Percentiles rank a stretch among this genome's conserved stretches.
phyloP scores from a whole-genome alignment of 2,113 vertebrate species.

The Phyllostomus discolor region DNA sequence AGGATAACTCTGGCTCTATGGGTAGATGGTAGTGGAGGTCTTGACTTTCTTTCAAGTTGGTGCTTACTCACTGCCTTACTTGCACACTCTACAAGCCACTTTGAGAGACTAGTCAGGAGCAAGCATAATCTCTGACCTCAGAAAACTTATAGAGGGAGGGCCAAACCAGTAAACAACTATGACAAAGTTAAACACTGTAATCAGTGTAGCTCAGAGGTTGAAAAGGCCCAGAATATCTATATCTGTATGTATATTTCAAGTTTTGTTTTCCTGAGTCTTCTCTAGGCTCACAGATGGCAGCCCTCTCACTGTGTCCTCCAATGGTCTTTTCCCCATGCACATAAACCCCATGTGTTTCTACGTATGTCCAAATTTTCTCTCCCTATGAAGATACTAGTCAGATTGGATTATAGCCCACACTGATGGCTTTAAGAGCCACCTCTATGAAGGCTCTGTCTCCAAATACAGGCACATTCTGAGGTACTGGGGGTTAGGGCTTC shows the following conservation, averaged over 20 bases:
- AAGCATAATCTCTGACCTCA: not conserved
- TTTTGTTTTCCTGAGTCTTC: not conserved
- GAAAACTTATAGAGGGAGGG: not conserved
- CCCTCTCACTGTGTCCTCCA: not conserved
- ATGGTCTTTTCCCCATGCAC: not conserved
- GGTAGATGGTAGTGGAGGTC: not conserved
- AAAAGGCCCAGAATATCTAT: not conserved
- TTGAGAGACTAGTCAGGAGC: not conserved
- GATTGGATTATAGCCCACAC: not conserved
- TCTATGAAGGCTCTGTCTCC: not conserved
- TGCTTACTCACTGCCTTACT: not conserved
- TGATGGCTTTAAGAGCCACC: not conserved
- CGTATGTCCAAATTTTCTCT: not conserved
- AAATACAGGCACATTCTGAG: not conserved
- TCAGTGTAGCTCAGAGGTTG: not conserved
- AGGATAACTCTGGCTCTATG: not conserved
- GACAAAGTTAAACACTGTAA: not conserved
- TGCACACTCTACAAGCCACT: not conserved
- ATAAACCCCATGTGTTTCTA: not conserved
- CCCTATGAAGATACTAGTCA: not conserved
- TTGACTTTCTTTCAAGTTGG: not conserved
- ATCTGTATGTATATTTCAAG: not conserved
- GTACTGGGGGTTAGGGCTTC: not conserved
- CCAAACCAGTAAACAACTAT: not conserved
- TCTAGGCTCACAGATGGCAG: not conserved